Percentiles rank a stretch among this genome's conserved stretches.
Evolutionary conservation across 2,113 vertebrate genomes (phyloP).

Genomic region (Chaenogobius annularis): DNA sequence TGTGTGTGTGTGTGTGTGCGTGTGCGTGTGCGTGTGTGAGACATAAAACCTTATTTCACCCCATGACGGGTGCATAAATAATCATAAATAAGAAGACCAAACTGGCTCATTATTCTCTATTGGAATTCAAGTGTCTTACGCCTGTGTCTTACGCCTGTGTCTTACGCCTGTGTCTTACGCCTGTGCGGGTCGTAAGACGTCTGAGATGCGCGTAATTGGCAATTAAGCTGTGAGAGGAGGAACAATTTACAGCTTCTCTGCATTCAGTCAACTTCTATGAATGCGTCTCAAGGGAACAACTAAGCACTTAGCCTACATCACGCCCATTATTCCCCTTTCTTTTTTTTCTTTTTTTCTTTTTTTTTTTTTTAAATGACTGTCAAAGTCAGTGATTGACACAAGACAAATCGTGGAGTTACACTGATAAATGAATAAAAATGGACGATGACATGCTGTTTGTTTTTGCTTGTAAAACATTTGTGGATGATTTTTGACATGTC

Average conservation of each 20-base stretch:
- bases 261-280: slow-evolving; percentile 53
- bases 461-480: too few relatives aligned
- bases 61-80: slow-evolving; percentile 7
- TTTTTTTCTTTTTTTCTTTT: too few relatives aligned
- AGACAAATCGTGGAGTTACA: too few relatives aligned
- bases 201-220: slow-evolving; percentile 46
- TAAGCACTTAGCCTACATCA: background rate
- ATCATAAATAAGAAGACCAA: background rate
- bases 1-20: too few relatives aligned
- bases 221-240: slow-evolving; percentile 40
- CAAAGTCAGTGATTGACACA: too few relatives aligned
- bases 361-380: too few relatives aligned
- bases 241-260: slow-evolving; percentile 56
- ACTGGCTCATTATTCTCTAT: slow-evolving; percentile 9
- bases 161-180: slow-evolving; percentile 10
- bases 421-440: too few relatives aligned
- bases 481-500: too few relatives aligned
- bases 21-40: too few relatives aligned
- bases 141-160: too few relatives aligned
- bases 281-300: slow-evolving; percentile 50
- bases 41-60: background rate
- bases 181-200: slow-evolving; percentile 39
- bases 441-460: too few relatives aligned
- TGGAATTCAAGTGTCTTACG: slow-evolving; percentile 22
- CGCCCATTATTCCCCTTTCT: too few relatives aligned